Conservation (phyloP, 2,797 vertebrate genomes). For the Dermochelys coriacea region DNA sequence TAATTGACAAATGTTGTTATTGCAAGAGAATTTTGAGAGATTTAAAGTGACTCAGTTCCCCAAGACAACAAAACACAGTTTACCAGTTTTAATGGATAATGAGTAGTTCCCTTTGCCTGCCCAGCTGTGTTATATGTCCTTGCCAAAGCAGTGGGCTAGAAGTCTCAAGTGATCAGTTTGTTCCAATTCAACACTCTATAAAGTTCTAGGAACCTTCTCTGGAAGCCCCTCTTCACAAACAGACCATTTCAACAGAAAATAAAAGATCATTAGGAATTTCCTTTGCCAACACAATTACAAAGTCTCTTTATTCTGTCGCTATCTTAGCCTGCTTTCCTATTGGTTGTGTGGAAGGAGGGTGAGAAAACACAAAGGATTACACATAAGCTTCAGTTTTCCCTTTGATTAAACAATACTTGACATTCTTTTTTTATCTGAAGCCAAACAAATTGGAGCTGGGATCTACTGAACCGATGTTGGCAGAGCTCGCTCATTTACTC, state of each 20-base stretch:
- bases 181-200: conserved; percentile 5
- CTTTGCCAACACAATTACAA: conserved; percentile 58
- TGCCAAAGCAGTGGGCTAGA: conserved; percentile 37
- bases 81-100: conserved; percentile 23
- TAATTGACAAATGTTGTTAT: not conserved
- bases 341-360: not conserved
- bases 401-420: conserved; percentile 12
- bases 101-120: conserved; percentile 36
- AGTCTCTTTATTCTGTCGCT: conserved; percentile 31
- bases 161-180: conserved; percentile 13
- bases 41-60: not conserved
- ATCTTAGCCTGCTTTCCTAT: conserved; percentile 15
- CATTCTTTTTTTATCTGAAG: not conserved
- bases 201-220: conserved; percentile 70
- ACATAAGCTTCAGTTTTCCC: conserved; percentile 2
- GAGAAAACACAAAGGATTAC: conserved; percentile 11
- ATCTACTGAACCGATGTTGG: not conserved
- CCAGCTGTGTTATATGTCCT: conserved; percentile 14
- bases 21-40: conserved; percentile 33
- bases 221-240: conserved; percentile 68
- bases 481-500: not conserved
- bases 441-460: not conserved
- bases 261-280: conserved; percentile 43
- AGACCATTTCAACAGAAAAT: conserved; percentile 51
- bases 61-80: conserved; percentile 40